Evolutionary conservation across 2,797 vertebrate genomes (phyloP).

Genomic region (Enteromius anoplus): DNA sequence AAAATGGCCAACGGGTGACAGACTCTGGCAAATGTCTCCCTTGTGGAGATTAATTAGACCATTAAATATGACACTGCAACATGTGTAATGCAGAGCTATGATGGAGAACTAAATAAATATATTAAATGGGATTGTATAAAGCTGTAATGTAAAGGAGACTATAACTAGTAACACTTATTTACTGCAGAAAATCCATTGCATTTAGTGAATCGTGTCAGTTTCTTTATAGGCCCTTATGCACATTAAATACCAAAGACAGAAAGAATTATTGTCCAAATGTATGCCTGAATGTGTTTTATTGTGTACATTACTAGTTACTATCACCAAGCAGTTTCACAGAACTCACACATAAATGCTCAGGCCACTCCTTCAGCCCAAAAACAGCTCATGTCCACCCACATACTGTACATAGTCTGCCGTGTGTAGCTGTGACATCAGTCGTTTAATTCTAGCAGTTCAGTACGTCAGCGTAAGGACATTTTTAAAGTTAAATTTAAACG

Average conservation of each 20-base stretch:
- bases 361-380: not conserved
- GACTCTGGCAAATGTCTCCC: constrained; percentile 28
- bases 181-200: not conserved
- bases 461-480: not conserved
- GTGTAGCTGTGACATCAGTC: not conserved
- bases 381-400: constrained; percentile 9
- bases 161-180: not conserved
- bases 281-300: not conserved
- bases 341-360: not conserved
- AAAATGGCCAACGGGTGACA: constrained; percentile 51
- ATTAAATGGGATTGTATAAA: not conserved
- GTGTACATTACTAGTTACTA: not conserved
- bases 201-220: not conserved
- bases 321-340: constrained; percentile 4
- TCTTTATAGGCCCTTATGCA: not conserved
- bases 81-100: not conserved
- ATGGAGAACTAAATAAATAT: constrained; percentile 16
- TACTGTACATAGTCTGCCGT: not conserved
- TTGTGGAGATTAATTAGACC: constrained; percentile 43
- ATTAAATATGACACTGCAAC: constrained; percentile 28
- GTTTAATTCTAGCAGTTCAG: not conserved
- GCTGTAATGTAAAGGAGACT: not conserved
- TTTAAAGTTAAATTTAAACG: not conserved
- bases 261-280: not conserved
- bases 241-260: not conserved